Conservation (phyloP, 2,113 vertebrate species). For the Callionymus lyra region DNA sequence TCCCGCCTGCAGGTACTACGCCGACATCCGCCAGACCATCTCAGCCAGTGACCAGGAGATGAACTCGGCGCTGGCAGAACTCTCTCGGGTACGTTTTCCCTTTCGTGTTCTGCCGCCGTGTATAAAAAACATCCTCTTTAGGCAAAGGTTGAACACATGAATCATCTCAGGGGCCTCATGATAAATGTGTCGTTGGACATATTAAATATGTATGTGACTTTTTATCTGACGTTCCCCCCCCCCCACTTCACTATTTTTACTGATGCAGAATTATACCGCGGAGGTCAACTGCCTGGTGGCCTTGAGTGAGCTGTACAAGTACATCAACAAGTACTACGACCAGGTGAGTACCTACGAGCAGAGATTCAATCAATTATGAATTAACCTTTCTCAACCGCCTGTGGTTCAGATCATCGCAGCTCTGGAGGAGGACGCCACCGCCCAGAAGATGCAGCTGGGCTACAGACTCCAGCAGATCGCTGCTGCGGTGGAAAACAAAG, state of each 20-base stretch:
- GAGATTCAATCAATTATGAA: not conserved
- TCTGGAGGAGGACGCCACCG: conserved; percentile 81
- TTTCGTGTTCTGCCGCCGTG: not conserved
- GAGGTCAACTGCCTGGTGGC: conserved; percentile 92
- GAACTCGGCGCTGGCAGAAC: conserved; percentile 91
- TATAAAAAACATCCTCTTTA: conserved; percentile 3
- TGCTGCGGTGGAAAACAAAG: conserved; percentile 95
- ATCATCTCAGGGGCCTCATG: conserved; percentile 4
- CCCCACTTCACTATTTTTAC: conserved; percentile 10
- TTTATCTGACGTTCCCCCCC: conserved; percentile 12
- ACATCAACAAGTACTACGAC: conserved; percentile 98
- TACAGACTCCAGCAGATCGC: conserved; percentile 95
- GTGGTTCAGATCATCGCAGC: conserved; percentile 83
- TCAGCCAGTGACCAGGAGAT: conserved; percentile 96
- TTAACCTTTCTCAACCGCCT: not conserved
- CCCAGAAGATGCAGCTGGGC: conserved; percentile 98
- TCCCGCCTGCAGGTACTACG: conserved; percentile 74
- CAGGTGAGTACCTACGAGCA: conserved; percentile 79
- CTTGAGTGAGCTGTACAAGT: conserved; percentile 93
- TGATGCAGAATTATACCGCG: conserved; percentile 81
- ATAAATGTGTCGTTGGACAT: conserved; percentile 14
- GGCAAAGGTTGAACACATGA: conserved; percentile 8
- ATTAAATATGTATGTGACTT: conserved; percentile 20
- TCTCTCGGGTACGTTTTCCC: conserved; percentile 77
- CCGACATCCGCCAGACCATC: conserved; percentile 88